Percentiles rank a stretch among this genome's conserved stretches.
Conservation (phyloP, 23 tunicate species). For the Ciona savignyi region DNA sequence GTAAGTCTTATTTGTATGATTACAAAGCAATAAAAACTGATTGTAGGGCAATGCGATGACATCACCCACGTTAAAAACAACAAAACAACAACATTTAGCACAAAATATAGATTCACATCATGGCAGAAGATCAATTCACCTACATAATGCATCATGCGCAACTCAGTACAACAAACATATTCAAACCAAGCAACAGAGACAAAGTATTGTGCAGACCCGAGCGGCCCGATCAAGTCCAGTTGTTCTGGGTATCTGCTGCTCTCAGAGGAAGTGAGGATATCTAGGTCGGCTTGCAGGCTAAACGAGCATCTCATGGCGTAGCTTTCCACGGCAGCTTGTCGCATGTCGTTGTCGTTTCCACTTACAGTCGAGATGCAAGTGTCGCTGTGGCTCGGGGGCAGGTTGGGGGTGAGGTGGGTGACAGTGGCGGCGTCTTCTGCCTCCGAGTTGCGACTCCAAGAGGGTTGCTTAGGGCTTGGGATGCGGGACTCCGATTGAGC, state of each 20-base stretch:
- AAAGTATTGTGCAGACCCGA: too few species aligned
- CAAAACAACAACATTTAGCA: too few species aligned
- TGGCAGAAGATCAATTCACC: too few species aligned
- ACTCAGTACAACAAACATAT: neutral
- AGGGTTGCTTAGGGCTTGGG: neutral
- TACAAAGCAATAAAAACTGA: too few species aligned
- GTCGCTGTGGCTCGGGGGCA: slow-evolving; percentile 42
- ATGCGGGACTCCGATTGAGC: slow-evolving; percentile 21
- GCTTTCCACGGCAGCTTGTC: slow-evolving; percentile 6
- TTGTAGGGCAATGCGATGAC: too few species aligned
- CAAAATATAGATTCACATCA: too few species aligned
- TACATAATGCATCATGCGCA: too few species aligned
- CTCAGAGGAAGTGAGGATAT: slow-evolving; percentile 31
- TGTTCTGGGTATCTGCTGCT: too few species aligned
- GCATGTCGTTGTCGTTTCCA: slow-evolving; percentile 16
- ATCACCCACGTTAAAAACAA: too few species aligned
- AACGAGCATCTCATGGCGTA: slow-evolving; percentile 15
- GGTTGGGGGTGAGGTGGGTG: neutral
- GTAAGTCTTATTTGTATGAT: too few species aligned
- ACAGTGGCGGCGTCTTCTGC: neutral
- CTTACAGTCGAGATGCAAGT: slow-evolving; percentile 35
- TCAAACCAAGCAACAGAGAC: neutral
- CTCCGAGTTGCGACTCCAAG: neutral
- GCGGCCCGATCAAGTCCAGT: too few species aligned
- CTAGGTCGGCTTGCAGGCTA: slow-evolving; percentile 46